Conservation (phyloP, 2,888 invertebrate genomes). For the Protodeltote pygarga region DNA sequence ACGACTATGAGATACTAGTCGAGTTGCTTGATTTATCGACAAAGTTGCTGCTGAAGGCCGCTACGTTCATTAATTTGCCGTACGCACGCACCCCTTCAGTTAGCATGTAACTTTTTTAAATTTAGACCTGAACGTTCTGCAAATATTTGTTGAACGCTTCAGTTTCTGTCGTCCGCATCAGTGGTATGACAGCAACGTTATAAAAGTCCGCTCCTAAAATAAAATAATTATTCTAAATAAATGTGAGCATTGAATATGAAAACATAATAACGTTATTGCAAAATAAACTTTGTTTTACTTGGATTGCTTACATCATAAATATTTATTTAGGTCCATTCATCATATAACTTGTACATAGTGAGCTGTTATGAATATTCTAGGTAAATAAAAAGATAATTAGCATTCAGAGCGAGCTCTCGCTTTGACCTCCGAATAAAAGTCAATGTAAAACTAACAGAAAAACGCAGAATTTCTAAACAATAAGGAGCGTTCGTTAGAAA, state of each 20-base stretch:
- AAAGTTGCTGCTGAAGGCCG: constrained; percentile 35
- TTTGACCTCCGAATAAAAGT: constrained; percentile 7
- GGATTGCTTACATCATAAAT: too few relatives aligned
- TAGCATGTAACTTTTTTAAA: constrained; percentile 18
- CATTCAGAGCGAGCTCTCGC: constrained; percentile 5
- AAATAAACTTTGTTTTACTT: too few relatives aligned
- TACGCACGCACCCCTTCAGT: constrained; percentile 41
- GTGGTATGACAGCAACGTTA: neutral
- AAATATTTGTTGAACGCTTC: constrained; percentile 11
- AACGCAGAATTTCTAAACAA: constrained; percentile 23
- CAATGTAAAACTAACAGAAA: constrained; percentile 12
- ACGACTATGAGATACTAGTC: constrained; percentile 29
- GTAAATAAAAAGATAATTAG: constrained; percentile 19
- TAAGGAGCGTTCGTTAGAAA: constrained; percentile 37
- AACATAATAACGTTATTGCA: too few relatives aligned
- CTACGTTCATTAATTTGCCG: constrained; percentile 38
- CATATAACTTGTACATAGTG: too few relatives aligned
- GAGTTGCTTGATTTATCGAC: constrained; percentile 47
- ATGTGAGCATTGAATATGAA: too few relatives aligned
- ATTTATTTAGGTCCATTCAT: too few relatives aligned
- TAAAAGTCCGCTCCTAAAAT: too few relatives aligned
- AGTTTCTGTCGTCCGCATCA: too few relatives aligned
- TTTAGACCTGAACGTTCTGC: constrained; percentile 11
- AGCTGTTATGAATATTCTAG: neutral
- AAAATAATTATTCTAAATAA: too few relatives aligned